Base-by-base conservation (phyloP, 2,888 invertebrate species). In the Drosophila monieri region DNA sequence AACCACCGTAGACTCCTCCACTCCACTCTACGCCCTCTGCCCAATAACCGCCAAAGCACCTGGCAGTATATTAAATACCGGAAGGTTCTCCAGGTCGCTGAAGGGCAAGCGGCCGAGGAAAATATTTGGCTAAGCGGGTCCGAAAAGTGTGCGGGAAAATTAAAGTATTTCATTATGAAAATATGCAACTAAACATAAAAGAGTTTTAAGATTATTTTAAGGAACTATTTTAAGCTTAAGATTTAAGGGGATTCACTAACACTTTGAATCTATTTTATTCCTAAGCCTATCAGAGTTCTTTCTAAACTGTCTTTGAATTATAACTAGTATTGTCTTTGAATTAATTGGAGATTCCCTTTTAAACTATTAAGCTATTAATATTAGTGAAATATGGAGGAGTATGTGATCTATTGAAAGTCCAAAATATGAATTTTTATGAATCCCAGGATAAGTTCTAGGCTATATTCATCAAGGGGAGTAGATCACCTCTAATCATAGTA, bases 31-130 rank as follows among this genome's bases (percentile, higher is more conserved):
- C 0, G 23, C 12, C 8, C 18, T 18, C 15, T 8, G 35, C 21
- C 37, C 54, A 51, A 49, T 37, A 48, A 43, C 49, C 32, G 76
- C 76, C 74, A 64, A 76, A 35, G 35, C 14, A 35, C 35, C 35
- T 35, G 35, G 35, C 35, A 35, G 74, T 84, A 74, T 79, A 85
- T 80, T 79, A 80, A 80, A 72, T 74, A 60, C 62, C 59, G 61
- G 46, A 61, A 61, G 55, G 60, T 61, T 78, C 60, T 53, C 80
- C 80, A 64, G 78, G 73, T 78, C 78, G 73, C 67, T 72, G 75
- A 77, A 77, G 80, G 72, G 74, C 72, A 78, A 61, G 58, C 53
- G 71, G 21, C 15, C 57, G 51, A 37, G 49, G 62, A 48, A 49
- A 47, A 35, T 25, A 18, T 48, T 18, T 14, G 37, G 15, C 23